Conservation (phyloP, 2,797 vertebrate species). For the Graptemys geographica region DNA sequence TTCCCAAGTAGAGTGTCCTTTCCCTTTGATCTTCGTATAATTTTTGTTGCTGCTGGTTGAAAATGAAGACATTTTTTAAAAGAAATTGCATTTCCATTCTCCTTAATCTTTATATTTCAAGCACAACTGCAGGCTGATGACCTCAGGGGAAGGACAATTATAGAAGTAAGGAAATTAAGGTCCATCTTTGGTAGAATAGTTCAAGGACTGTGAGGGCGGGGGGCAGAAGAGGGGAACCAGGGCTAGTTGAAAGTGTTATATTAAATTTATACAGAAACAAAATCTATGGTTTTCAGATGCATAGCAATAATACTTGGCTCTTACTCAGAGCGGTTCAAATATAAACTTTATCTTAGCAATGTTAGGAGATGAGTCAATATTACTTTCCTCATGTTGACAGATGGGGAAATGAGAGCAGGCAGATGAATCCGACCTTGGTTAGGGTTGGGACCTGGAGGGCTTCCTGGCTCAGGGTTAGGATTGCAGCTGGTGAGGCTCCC, state of each 20-base stretch:
- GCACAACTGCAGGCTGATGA: not conserved
- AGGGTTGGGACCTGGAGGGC: not conserved
- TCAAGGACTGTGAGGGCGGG: not conserved
- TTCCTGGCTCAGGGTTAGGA: not conserved
- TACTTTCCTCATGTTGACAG: not conserved
- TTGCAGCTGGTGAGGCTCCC: not conserved
- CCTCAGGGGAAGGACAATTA: not conserved
- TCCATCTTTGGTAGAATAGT: not conserved
- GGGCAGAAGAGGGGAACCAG: not conserved
- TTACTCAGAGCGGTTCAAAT: not conserved
- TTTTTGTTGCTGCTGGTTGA: conserved; percentile 57
- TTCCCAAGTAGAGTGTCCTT: conserved; percentile 25
- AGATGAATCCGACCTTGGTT: not conserved
- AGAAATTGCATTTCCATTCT: conserved; percentile 50
- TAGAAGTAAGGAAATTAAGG: conserved; percentile 7
- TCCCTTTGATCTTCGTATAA: conserved; percentile 70
- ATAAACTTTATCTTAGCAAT: not conserved
- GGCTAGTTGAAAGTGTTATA: not conserved
- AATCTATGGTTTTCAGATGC: not conserved
- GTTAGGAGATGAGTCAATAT: accelerated
- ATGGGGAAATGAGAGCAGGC: not conserved
- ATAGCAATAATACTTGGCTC: not conserved
- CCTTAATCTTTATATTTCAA: conserved; percentile 1
- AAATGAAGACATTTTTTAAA: conserved; percentile 29
- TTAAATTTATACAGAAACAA: not conserved